Conservation (phyloP, 2,797 vertebrate genomes). For the Distichodus sexfasciatus region DNA sequence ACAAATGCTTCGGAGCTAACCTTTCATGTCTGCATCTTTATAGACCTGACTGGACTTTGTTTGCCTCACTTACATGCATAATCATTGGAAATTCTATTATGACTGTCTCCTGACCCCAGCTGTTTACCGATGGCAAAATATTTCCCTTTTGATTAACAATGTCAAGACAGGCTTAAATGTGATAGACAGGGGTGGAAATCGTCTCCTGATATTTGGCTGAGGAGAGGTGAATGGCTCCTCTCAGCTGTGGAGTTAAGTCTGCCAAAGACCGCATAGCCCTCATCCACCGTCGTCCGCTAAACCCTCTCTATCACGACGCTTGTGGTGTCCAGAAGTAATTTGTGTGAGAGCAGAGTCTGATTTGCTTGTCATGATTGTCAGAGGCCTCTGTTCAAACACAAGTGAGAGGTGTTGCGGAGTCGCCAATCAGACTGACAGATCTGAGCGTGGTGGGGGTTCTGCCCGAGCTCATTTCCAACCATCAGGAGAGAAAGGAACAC, state of each 20-base stretch:
- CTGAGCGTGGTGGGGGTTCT: constrained; percentile 47
- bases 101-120: constrained; percentile 58
- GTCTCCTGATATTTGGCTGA: constrained; percentile 69
- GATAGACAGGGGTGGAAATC: constrained; percentile 72
- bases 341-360: constrained; percentile 62
- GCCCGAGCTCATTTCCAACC: constrained; percentile 44
- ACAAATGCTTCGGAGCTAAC: constrained; percentile 51
- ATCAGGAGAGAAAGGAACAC: constrained; percentile 41
- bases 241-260: constrained; percentile 58
- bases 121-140: constrained; percentile 69
- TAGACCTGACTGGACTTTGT: constrained; percentile 42
- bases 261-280: constrained; percentile 53
- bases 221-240: constrained; percentile 72
- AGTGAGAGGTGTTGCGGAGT: constrained; percentile 52
- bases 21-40: constrained; percentile 58
- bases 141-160: constrained; percentile 73
- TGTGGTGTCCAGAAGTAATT: constrained; percentile 64
- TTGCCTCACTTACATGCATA: constrained; percentile 54
- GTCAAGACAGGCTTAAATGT: constrained; percentile 70
- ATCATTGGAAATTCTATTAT: constrained; percentile 61
- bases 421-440: constrained; percentile 60
- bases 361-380: constrained; percentile 64
- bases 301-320: constrained; percentile 55
- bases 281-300: constrained; percentile 62
- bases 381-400: constrained; percentile 52